Evolutionary conservation across 2,888 invertebrate species (phyloP).

Genomic region (Agrilus mali): DNA sequence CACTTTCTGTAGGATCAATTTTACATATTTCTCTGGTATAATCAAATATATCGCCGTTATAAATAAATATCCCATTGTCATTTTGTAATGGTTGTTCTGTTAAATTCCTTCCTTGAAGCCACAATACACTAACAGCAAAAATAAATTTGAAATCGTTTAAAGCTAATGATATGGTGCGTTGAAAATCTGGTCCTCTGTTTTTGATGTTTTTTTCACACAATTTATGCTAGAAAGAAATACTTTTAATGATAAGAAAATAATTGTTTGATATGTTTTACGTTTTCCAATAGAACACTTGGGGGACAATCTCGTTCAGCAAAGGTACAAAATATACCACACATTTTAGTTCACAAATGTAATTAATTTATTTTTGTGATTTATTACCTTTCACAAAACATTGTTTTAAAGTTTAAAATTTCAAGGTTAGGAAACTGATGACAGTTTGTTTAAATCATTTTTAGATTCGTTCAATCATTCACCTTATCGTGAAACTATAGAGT

Average conservation of each 20-base stretch:
- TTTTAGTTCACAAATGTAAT: slow-evolving; percentile 5
- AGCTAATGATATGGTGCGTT: slow-evolving; percentile 12
- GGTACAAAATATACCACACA: slow-evolving; percentile 26
- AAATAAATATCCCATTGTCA: slow-evolving; percentile 54
- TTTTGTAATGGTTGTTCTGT: slow-evolving; percentile 56
- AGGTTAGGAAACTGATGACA: too few relatives aligned
- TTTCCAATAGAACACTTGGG: too few relatives aligned
- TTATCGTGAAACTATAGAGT: too few relatives aligned
- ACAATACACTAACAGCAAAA: slow-evolving; percentile 51
- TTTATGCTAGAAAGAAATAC: slow-evolving; percentile 19
- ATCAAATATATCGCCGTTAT: slow-evolving; percentile 83
- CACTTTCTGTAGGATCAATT: slow-evolving; percentile 31
- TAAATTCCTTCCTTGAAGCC: slow-evolving; percentile 64
- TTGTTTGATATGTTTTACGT: too few relatives aligned
- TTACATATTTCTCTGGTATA: slow-evolving; percentile 26
- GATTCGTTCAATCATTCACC: too few relatives aligned
- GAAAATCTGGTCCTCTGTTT: slow-evolving; percentile 46
- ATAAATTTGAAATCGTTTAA: slow-evolving; percentile 17
- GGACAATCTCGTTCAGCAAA: slow-evolving; percentile 8
- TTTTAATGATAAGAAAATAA: not conserved
- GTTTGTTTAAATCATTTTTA: too few relatives aligned
- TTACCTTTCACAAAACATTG: too few relatives aligned
- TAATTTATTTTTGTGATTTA: too few relatives aligned
- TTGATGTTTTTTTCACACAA: slow-evolving; percentile 26
- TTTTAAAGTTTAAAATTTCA: too few relatives aligned